Conservation (phyloP, 1,140 invertebrate species). For the Potamilus streckersoni region DNA sequence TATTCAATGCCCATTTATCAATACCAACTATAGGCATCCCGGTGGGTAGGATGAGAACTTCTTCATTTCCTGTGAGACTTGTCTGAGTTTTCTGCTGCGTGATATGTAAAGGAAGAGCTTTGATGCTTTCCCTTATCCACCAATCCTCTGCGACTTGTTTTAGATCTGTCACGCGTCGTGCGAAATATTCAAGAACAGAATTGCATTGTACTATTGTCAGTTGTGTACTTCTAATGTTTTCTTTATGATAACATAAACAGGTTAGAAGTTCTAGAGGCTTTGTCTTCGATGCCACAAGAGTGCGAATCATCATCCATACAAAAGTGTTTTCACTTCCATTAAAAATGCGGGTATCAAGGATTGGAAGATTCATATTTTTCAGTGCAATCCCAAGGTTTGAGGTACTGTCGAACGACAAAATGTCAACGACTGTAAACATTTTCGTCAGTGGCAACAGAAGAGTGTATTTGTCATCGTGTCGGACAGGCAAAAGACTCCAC, state of each 20-base stretch:
- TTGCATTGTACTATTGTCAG: background rate
- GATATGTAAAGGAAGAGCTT: constrained; percentile 10
- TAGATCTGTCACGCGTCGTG: background rate
- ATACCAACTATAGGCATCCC: constrained; percentile 13
- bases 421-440: background rate
- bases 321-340: background rate
- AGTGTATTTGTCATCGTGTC: background rate
- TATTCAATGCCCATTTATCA: background rate
- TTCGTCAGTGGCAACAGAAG: constrained; percentile 4
- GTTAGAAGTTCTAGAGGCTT: constrained; percentile 2
- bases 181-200: constrained; percentile 2
- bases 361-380: constrained; percentile 4
- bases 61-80: background rate
- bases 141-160: background rate
- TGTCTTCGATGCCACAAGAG: background rate
- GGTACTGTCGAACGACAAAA: background rate
- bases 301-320: background rate
- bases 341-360: constrained; percentile 2
- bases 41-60: constrained; percentile 1
- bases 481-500: constrained; percentile 11
- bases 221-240: background rate
- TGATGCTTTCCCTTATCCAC: background rate
- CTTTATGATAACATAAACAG: constrained; percentile 3
- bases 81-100: background rate
- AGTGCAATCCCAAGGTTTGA: background rate